Base-by-base conservation (phyloP, 2,797 vertebrate species). In the Vespertilio murinus region DNA sequence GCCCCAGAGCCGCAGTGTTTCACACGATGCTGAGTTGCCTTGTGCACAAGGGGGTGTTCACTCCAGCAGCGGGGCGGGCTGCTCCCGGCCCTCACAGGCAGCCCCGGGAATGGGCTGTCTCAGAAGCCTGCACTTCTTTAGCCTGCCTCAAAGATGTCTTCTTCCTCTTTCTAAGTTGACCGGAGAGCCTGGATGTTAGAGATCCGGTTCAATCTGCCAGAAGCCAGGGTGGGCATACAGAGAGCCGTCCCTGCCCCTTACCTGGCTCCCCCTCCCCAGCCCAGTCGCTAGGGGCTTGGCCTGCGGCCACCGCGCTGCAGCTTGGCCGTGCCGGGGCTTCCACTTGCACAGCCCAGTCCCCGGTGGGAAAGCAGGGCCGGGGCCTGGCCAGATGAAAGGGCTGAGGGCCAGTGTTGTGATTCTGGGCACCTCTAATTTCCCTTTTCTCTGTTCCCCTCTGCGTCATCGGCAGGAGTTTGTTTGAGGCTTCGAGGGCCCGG, bases 391-490 rank as follows among this genome's bases (percentile, higher is more conserved):
- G 64, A 80, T 82, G 56, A 82, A 91, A 79, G 73, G 73, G 23
- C 65, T 38, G 93, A 52, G 83, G 69, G 56, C 59, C 79, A 40
- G 40, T 84, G 95, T 83, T 94, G 59, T 88, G 91, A 69, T 88
- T 93, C 95, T 83, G 64, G 59, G 61, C 78, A 78, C 82, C 70
- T 93, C 90, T 93, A 49, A 86, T 94, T 95, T 95, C 92, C 95
- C 91, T 64, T 93, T 78, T 88, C 86, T 95, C 86, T 77, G 16
- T 81, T 87, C 84, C 28, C 42, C 35, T 83, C 33, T 78, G 90
- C 35, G 0, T 95, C 87, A 93, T 52, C 93, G 85, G 93, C 78
- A 79, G 93, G 89, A 86, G 69, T 91, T 84, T 86, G 90, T 88
- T 89, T 78, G 91, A 93, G 94, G 82, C 84, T 92, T 93, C 78